Evolutionary conservation across 2,888 invertebrate species (phyloP).

Genomic region (Nephrotoma guestfalica): DNA sequence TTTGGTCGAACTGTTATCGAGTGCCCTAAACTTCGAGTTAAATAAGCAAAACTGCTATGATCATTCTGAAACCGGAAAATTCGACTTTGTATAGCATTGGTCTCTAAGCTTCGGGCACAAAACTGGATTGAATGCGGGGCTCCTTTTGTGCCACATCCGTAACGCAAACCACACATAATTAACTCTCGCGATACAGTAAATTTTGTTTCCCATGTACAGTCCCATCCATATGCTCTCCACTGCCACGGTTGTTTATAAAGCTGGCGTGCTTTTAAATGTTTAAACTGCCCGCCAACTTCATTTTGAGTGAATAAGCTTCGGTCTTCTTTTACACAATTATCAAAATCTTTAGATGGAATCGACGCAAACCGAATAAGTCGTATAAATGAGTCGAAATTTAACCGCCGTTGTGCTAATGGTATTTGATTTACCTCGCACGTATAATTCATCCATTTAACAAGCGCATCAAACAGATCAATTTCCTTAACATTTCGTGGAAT

Average conservation of each 20-base stretch:
- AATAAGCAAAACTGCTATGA: too few relatives aligned
- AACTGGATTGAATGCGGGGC: neutral
- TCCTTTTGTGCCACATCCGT: neutral
- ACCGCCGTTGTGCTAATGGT: too few relatives aligned
- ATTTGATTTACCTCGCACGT: too few relatives aligned
- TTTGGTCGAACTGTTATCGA: too few relatives aligned
- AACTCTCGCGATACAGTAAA: neutral
- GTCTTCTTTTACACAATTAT: neutral
- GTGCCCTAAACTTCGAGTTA: too few relatives aligned
- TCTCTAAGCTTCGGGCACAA: too few relatives aligned
- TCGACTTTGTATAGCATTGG: too few relatives aligned
- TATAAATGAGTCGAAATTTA: neutral
- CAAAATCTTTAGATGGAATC: neutral
- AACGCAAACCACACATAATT: neutral
- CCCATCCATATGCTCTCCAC: neutral
- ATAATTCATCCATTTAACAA: too few relatives aligned
- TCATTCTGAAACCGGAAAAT: too few relatives aligned
- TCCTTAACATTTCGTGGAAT: too few relatives aligned
- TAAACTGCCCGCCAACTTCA: neutral
- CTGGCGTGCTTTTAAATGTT: neutral
- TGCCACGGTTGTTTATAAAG: neutral
- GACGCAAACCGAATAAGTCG: neutral
- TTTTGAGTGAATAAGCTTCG: neutral
- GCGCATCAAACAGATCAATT: too few relatives aligned
- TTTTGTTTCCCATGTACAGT: neutral